These are phyloP conservation scores for Ennomos quercinarius DNA, from an alignment of 2,888 invertebrate species.

Conservation along the genomic window DNA sequence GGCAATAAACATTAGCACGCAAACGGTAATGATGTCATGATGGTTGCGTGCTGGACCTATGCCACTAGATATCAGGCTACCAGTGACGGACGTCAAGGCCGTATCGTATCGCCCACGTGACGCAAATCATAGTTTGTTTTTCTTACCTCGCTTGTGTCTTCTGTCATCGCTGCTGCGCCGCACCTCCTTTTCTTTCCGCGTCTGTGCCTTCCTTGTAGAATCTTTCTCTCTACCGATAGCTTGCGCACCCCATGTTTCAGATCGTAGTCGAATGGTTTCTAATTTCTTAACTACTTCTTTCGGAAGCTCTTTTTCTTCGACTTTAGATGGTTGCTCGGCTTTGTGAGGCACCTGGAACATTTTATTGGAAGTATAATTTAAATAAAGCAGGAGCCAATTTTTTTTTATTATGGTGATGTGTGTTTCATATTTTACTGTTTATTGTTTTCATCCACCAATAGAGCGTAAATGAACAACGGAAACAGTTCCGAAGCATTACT, in stretches of 20 bases:
- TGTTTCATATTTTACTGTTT: too few species aligned
- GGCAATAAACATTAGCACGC: conserved; percentile 20
- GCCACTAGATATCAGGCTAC: conserved; percentile 40
- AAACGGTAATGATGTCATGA: conserved; percentile 41
- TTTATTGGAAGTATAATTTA: too few species aligned
- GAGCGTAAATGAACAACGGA: too few species aligned
- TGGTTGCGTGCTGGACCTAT: conserved; percentile 44
- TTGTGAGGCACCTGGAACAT: conserved; percentile 48
- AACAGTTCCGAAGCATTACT: too few species aligned
- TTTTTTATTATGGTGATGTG: too few species aligned
- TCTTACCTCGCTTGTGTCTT: conserved; percentile 71
- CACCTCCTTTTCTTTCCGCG: conserved; percentile 63
- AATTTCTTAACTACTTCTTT: conserved; percentile 35
- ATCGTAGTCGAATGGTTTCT: conserved; percentile 80
- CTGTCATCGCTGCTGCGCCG: conserved; percentile 68
- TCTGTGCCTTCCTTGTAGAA: conserved; percentile 48
- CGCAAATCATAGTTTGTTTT: conserved; percentile 9
- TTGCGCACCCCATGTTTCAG: conserved; percentile 87
- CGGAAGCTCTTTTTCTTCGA: conserved; percentile 28
- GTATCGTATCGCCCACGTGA: conserved; percentile 28
- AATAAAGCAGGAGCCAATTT: too few species aligned
- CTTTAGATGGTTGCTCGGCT: conserved; percentile 31
- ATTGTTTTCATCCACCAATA: too few species aligned
- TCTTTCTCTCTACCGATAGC: conserved; percentile 60
- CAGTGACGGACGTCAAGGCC: conserved; percentile 36